Conservation (phyloP, 2,888 invertebrate genomes). For the Apamea epomidion region DNA sequence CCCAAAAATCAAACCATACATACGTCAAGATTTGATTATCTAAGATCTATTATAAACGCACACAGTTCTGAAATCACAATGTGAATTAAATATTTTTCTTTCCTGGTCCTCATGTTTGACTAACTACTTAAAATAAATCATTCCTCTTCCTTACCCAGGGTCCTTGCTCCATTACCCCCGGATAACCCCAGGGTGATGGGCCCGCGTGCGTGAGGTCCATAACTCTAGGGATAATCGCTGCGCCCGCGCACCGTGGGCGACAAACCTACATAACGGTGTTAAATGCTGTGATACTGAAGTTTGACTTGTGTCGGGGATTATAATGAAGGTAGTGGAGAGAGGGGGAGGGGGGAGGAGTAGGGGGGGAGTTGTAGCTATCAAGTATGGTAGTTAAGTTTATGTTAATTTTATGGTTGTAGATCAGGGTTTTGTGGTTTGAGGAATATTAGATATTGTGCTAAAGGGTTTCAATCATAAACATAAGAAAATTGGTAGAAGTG, state of each 20-base stretch:
- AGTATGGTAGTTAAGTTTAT: neutral
- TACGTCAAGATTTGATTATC: neutral
- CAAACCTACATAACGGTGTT: conserved; percentile 72
- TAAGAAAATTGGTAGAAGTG: neutral
- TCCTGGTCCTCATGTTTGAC: neutral
- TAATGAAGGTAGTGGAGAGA: conserved; percentile 27
- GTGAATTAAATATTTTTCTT: neutral
- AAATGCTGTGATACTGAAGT: conserved; percentile 59
- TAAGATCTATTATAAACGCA: neutral
- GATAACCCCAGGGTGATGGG: conserved; percentile 67
- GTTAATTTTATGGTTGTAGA: conserved; percentile 4
- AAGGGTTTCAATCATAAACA: neutral
- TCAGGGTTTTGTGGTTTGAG: neutral
- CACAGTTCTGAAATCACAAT: neutral
- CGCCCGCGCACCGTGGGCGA: conserved; percentile 74
- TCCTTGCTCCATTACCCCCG: conserved; percentile 36
- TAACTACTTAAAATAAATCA: conserved; percentile 13
- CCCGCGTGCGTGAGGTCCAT: conserved; percentile 73
- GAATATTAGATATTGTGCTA: neutral
- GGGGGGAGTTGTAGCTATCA: neutral
- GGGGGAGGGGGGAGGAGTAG: neutral
- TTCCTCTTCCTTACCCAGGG: conserved; percentile 2
- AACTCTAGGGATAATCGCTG: conserved; percentile 73
- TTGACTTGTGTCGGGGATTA: conserved; percentile 58
- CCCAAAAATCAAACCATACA: neutral